Base-by-base conservation (phyloP, 2,113 vertebrate genomes). In the Sciurus niger region DNA sequence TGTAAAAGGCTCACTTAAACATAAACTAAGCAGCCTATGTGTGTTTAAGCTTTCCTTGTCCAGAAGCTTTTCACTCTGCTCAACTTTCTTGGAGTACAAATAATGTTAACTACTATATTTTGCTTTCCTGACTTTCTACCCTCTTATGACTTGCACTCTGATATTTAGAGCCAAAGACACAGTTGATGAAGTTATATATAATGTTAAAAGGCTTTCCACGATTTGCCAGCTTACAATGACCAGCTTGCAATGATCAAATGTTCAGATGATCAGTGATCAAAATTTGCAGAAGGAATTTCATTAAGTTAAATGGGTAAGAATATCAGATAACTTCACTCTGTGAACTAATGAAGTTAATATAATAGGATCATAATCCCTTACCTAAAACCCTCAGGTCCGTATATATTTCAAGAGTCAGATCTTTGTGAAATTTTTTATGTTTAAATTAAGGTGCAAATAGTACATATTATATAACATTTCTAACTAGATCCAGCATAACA, bases 231-330 rank as follows among this genome's bases (percentile, higher is more conserved):
- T 88, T 78, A 14, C 74, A 88, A 40, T 77, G 60, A 96, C 93
- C 37, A 76, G 40, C 17, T 88, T 78, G 18, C 74, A 88, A 40
- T 77, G 60, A 96, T 94, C 37, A 76, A 90, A 91, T 51, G n/a
- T 85, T 68, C 83, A 94, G 43, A 93, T 79, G 53, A 95, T 55
- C 79, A 48, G 40, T 32, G 28, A 89, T 80, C 82, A 94, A 88
- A 95, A 86, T 86, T 48, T 93, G n/a, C 60, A 89, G 70, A 83
- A 92, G n/a, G 51, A 92, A 72, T 93, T 86, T 94, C 73, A 78
- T 0, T 48, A 28, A 55, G 37, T 60, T 85, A 89, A 79, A 55
- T 55, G 17, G 63, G 17, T 67, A 93, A 4, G 11, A 92, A 65
- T 46, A 86, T 6, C 76, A 73, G 5, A 43, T 40, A 90, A 87